Evolutionary conservation across 2,797 vertebrate genomes (phyloP).

Genomic region (Gallinago nigripennis): DNA sequence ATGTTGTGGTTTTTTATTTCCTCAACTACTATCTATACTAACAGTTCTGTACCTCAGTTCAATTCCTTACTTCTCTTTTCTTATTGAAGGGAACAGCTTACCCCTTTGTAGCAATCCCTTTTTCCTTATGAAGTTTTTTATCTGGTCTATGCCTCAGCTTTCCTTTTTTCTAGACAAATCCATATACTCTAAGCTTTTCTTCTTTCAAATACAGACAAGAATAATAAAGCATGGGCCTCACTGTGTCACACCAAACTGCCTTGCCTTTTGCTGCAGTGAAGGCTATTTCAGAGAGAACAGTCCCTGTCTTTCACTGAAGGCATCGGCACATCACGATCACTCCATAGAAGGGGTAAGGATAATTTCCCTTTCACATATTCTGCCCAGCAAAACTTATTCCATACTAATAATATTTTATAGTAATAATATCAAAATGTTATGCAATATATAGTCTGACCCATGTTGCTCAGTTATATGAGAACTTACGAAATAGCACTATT

Average conservation of each 20-base stretch:
- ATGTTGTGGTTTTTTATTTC: rapidly evolving
- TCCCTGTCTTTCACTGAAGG: not conserved
- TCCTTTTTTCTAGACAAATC: not conserved
- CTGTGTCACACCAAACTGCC: not conserved
- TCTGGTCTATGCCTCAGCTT: not conserved
- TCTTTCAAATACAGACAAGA: not conserved
- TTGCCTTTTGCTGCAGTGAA: not conserved
- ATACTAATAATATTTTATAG: not conserved
- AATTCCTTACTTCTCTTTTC: not conserved
- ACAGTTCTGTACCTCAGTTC: not conserved
- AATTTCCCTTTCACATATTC: not conserved
- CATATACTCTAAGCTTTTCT: not conserved
- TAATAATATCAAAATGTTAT: not conserved
- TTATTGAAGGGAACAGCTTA: not conserved
- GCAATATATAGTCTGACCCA: not conserved
- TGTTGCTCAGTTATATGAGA: not conserved
- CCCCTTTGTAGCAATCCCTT: not conserved
- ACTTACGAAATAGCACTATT: not conserved
- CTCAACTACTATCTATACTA: not conserved
- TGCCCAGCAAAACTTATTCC: not conserved
- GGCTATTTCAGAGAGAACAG: not conserved
- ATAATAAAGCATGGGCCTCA: not conserved
- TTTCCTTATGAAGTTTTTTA: not conserved
- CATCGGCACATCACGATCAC: not conserved
- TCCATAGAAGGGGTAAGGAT: not conserved